Base-by-base conservation (phyloP, 2,888 invertebrate genomes). In the Xiphydria camelus region DNA sequence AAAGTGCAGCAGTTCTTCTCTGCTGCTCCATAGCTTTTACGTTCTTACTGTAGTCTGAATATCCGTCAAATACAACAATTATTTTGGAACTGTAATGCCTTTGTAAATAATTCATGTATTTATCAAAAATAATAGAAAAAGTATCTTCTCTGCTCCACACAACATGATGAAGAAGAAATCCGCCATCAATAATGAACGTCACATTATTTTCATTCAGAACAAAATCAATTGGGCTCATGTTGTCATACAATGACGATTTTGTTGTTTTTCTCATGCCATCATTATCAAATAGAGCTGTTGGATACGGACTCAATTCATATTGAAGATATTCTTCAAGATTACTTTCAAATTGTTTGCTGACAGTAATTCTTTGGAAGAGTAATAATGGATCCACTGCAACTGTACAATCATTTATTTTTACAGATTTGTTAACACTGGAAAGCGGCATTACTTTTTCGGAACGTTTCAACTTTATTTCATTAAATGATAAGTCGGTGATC, bases 301-400 rank as follows among this genome's bases (percentile, higher is more conserved):
- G 47, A 45, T 44, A 40, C 23, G 51, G 53, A 14, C 47, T 23
- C 34, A 59, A 38, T 43, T 56, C 59, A 39, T 49, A 55, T 17
- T 25, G 7, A 31, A 57, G 42, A 19, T 55, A 63, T 49, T 43
- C 45, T 54, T 59, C 57, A 31, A 67, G 29, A 40, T 66, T 57
- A 46, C 58, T 54, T 22, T 53, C 46, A 26, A 29, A 41, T 35
- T 53, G 38, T 38, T 49, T 48, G 18, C 25, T 59, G 41, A 67
- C 47, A 55, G 57, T 57, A 50, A 68, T 68, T 21, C 66, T 53
- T 58, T 65, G 73, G 61, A 66, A 67, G 47, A 67, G n/a, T n/a
- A n/a, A n/a, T n/a, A n/a, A n/a, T n/a, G n/a, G n/a, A n/a, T n/a
- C n/a, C n/a, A n/a, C n/a, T n/a, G n/a, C n/a, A n/a, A n/a, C 45